Evolutionary conservation across 2,113 vertebrate species (phyloP).

Genomic region (Psammodynastes pulverulentus): DNA sequence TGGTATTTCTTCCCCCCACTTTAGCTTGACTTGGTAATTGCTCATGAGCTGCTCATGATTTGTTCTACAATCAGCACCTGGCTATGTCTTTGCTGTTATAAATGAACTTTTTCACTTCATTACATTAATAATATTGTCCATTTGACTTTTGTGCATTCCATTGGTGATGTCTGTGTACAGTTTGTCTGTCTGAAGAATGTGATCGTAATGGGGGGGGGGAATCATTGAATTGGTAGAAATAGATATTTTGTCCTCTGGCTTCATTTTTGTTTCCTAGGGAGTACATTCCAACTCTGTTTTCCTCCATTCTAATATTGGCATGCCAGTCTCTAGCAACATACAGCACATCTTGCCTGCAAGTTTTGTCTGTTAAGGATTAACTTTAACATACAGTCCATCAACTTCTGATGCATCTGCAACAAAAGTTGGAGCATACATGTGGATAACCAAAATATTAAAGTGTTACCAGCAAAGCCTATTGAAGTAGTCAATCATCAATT

Average conservation of each 20-base stretch:
- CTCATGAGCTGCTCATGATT: neutral
- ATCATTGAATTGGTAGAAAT: neutral
- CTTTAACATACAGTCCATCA: neutral
- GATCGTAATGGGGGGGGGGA: neutral
- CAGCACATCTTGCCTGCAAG: neutral
- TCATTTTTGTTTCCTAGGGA: neutral
- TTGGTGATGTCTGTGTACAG: neutral
- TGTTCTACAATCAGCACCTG: neutral
- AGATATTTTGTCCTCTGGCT: neutral
- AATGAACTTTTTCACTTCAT: neutral
- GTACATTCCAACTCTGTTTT: neutral
- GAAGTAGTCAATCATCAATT: neutral
- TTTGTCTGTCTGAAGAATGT: neutral
- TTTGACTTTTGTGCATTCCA: neutral
- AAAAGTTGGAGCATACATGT: neutral
- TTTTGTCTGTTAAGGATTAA: neutral
- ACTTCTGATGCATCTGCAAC: neutral
- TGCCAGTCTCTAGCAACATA: neutral
- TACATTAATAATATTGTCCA: neutral
- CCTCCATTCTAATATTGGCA: neutral
- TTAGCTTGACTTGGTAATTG: neutral
- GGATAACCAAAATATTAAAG: neutral
- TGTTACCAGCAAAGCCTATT: neutral
- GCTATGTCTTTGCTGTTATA: neutral
- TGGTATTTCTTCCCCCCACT: neutral